Conservation (phyloP, 2,888 invertebrate species). For the Pollenia angustigena region DNA sequence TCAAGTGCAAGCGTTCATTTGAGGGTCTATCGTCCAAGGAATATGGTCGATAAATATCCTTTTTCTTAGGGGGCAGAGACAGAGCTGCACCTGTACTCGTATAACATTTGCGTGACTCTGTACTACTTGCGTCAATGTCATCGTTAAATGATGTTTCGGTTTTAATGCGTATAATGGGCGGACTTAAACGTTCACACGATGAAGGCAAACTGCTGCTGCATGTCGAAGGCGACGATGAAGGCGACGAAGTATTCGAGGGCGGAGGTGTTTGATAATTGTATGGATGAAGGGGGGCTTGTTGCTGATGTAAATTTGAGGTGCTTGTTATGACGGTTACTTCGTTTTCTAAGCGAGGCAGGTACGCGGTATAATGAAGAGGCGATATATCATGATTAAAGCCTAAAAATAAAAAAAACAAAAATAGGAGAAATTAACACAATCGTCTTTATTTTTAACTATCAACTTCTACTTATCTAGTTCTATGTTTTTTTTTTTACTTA, state of each 20-base stretch:
- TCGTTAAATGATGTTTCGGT: slow-evolving; percentile 77
- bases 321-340: slow-evolving; percentile 86
- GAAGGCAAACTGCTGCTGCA: slow-evolving; percentile 73
- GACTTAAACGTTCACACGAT: slow-evolving; percentile 80
- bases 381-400: slow-evolving; percentile 92
- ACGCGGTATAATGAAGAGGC: slow-evolving; percentile 91
- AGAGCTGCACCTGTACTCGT: slow-evolving; percentile 93
- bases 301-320: slow-evolving; percentile 75
- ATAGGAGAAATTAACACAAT: background rate
- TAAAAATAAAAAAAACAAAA: slow-evolving; percentile 81
- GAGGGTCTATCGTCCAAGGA: slow-evolving; percentile 89
- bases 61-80: slow-evolving; percentile 94
- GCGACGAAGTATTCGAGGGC: slow-evolving; percentile 83
- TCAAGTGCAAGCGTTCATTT: slow-evolving; percentile 82
- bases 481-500: too few relatives aligned
- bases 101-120: slow-evolving; percentile 88
- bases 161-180: slow-evolving; percentile 82
- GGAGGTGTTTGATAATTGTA: slow-evolving; percentile 82
- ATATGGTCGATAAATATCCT: slow-evolving; percentile 95
- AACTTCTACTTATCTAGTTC: too few relatives aligned
- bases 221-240: slow-evolving; percentile 82
- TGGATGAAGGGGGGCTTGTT: slow-evolving; percentile 76
- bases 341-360: slow-evolving; percentile 87
- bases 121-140: slow-evolving; percentile 60
- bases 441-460: too few relatives aligned